Evolutionary conservation across 2,797 vertebrate species (phyloP), one percentile per base, ranked within the genome.

Genomic region (Lepus townsendii): DNA sequence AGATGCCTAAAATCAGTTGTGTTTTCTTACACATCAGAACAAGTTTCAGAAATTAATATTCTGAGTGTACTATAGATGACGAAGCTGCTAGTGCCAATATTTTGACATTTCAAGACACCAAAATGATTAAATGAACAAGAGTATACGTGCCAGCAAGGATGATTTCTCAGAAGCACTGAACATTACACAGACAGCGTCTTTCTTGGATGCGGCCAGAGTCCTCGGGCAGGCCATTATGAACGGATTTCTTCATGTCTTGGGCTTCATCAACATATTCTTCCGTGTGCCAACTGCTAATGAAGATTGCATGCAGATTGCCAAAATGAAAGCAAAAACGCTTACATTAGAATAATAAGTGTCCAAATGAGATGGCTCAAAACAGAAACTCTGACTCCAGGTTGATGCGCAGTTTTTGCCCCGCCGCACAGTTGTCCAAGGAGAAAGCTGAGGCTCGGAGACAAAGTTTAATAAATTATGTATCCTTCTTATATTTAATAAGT

Each of bases 231-330:
- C 88, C 96, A 94, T 91, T 52, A 71, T 0, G 95, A 95, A 88
- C 2, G 85, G n/a, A 92, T 88, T 96, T 90, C 93, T 95, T 88
- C 66, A 86, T 96, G 96, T 97, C 96, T 91, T 95, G 26, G 79
- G 96, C 86, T 91, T 97, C 91, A 96, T 96, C 95, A 93, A 96
- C 27, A n/a, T 73, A 95, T 85, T 90, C 63, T 63, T 54, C 63
- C 78, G 66, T 89, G 93, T 93, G 98, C 98, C 97, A 98, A 98
- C 96, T 79, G 42, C 86, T 98, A 98, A 98, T 97, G 98, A 97
- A 95, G 97, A 97, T 97, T 92, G 63, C 50, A 76, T 0, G 0
- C 80, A 87, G 57, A 20, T 79, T 97, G 98, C 98, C 98, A 98
- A 98, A 98, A 97, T 96, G 94, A 98, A 97, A 97, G 95, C 83